Percentiles rank a stretch among this genome's conserved stretches.
Evolutionary conservation across 2,888 invertebrate species (phyloP).

Genomic region (Lomographa bimaculata): DNA sequence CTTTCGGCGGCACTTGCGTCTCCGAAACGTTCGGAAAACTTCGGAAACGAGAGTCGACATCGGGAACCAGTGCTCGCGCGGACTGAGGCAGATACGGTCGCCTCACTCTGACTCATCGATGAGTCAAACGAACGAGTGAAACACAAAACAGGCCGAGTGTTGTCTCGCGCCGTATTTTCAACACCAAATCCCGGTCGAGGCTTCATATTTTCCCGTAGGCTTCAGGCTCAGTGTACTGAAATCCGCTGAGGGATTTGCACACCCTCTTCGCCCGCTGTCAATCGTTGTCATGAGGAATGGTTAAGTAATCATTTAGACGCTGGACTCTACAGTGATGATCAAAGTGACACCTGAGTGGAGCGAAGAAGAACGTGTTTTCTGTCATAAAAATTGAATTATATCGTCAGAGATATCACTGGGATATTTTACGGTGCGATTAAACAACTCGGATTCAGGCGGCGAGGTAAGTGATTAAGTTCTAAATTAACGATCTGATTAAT

Average conservation of each 20-base stretch:
- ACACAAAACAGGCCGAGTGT: slow-evolving; percentile 45
- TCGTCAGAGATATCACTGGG: slow-evolving; percentile 5
- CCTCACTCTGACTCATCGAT: slow-evolving; percentile 61
- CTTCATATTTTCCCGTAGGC: slow-evolving; percentile 77
- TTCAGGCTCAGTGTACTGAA: slow-evolving; percentile 70
- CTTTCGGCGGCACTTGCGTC: slow-evolving; percentile 58
- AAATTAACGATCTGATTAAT: slow-evolving; percentile 23
- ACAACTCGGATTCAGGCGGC: slow-evolving; percentile 35
- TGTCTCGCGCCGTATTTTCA: slow-evolving; percentile 53
- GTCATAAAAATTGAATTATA: slow-evolving; percentile 25
- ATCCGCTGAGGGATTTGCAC: slow-evolving; percentile 46
- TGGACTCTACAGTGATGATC: slow-evolving; percentile 37
- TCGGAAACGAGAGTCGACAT: slow-evolving; percentile 36
- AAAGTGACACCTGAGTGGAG: slow-evolving; percentile 27
- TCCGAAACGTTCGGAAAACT: slow-evolving; percentile 48
- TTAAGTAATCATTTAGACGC: slow-evolving; percentile 64
- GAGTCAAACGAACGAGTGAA: slow-evolving; percentile 53
- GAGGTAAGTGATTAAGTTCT: slow-evolving; percentile 49
- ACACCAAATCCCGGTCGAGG: slow-evolving; percentile 69
- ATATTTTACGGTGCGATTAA: slow-evolving; percentile 6
- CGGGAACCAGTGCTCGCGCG: too few species aligned
- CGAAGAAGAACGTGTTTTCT: slow-evolving; percentile 20
- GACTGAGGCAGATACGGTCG: slow-evolving; percentile 34
- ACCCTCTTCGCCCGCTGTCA: slow-evolving; percentile 37
- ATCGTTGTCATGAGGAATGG: slow-evolving; percentile 61